Percentiles rank a stretch among this genome's conserved stretches.
These are phyloP conservation scores for Drosophila limbata DNA, from an alignment of 2,888 invertebrate species.

Conservation along the genomic window DNA sequence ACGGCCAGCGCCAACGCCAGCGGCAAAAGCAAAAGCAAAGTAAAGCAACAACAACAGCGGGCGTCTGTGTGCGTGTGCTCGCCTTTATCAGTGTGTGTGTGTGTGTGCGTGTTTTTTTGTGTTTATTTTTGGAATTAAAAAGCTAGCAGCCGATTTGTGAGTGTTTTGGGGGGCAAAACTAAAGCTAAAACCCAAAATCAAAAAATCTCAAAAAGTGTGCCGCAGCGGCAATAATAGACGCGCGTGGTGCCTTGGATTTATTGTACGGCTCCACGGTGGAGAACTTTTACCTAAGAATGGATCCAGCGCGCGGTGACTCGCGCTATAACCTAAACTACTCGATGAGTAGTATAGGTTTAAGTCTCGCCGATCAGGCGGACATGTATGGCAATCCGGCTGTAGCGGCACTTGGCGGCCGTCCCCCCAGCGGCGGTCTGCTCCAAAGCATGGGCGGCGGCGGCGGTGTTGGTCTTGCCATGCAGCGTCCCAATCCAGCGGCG, in stretches of 20 bases:
- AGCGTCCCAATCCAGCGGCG: constrained; percentile 74
- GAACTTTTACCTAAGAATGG: constrained; percentile 88
- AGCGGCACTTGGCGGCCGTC: constrained; percentile 85
- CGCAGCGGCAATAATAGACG: constrained; percentile 80
- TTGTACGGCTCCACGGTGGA: constrained; percentile 84
- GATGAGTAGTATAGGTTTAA: constrained; percentile 91
- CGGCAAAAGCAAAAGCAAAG: constrained; percentile 8
- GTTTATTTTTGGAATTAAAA: constrained; percentile 80
- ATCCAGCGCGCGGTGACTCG: constrained; percentile 96
- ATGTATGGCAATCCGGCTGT: constrained; percentile 89
- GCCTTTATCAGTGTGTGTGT: constrained; percentile 40
- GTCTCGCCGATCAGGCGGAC: constrained; percentile 92
- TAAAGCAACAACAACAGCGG: constrained; percentile 23
- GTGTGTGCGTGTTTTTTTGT: constrained; percentile 69
- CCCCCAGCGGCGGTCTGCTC: constrained; percentile 87
- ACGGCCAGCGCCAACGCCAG: constrained; percentile 32
- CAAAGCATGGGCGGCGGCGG: constrained; percentile 85
- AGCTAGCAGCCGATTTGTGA: constrained; percentile 59
- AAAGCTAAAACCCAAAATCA: constrained; percentile 54
- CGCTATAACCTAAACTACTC: constrained; percentile 95
- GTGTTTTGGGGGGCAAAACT: constrained; percentile 51
- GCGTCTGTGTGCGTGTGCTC: constrained; percentile 28
- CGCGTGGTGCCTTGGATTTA: constrained; percentile 81
- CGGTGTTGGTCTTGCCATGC: constrained; percentile 74
- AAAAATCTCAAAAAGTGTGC: constrained; percentile 60